Evolutionary conservation across 2,113 vertebrate genomes (phyloP).

Genomic region (Promerops cafer): DNA sequence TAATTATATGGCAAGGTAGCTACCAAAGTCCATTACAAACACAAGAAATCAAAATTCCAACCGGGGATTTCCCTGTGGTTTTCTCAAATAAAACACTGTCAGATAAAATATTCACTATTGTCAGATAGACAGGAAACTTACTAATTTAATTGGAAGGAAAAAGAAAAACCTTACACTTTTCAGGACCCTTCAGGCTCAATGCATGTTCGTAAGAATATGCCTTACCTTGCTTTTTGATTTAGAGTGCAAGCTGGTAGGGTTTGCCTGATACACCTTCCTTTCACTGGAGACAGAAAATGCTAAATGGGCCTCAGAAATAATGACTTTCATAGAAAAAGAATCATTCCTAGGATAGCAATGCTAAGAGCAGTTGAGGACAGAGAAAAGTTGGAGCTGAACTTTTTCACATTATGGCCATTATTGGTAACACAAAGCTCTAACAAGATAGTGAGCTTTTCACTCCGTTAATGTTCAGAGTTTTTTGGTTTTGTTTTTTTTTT

Average conservation of each 20-base stretch:
- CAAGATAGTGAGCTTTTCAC: neutral
- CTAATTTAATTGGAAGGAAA: constrained; percentile 28
- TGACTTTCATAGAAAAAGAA: neutral
- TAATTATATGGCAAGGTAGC: neutral
- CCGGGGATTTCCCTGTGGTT: neutral
- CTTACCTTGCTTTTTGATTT: constrained; percentile 6
- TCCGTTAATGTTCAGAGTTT: neutral
- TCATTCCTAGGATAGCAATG: neutral
- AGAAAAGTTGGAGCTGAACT: neutral
- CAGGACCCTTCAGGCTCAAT: neutral
- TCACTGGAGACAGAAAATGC: neutral
- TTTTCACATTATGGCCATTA: neutral
- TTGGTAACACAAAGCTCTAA: neutral
- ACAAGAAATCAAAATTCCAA: constrained; percentile 30
- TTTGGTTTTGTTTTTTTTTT: neutral
- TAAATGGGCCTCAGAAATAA: neutral
- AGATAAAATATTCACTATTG: neutral
- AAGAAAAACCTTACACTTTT: neutral
- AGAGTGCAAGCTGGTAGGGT: neutral
- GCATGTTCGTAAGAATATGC: neutral
- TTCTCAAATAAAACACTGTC: neutral
- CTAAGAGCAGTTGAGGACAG: neutral
- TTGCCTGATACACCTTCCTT: neutral
- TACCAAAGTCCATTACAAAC: neutral
- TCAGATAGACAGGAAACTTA: neutral